A percentile compares a stretch with the other conserved stretches of the same genome.
phyloP scores from a whole-genome alignment of 1,140 invertebrate species.

The Harpegnathos saltator region DNA sequence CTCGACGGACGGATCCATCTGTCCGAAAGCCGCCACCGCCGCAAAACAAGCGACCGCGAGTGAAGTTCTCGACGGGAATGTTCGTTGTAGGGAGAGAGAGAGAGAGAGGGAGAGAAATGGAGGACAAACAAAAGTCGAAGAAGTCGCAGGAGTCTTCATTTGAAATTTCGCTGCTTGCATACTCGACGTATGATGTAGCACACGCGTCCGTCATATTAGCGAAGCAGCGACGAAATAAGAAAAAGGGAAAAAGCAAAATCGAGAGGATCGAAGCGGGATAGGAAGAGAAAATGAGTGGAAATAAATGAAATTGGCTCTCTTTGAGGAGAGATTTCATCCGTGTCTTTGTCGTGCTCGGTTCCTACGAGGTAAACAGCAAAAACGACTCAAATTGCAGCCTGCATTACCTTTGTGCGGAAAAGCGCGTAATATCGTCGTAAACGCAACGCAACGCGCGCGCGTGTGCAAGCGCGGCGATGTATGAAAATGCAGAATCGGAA shows the following conservation, averaged over 20 bases:
- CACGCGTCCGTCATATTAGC: not conserved
- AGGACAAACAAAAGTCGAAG: no score
- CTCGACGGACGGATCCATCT: no score
- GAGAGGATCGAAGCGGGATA: no score
- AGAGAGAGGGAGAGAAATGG: no score
- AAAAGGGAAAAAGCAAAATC: not conserved
- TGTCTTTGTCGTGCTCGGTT: not conserved
- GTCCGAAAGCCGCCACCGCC: no score
- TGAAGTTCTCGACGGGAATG: no score
- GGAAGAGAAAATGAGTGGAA: slow-evolving; percentile 6
- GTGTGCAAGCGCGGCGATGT: not conserved
- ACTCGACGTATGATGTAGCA: no score
- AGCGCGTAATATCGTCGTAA: slow-evolving; percentile 45
- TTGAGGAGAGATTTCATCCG: not conserved
- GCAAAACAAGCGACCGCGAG: no score
- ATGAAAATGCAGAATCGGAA: slow-evolving; percentile 58
- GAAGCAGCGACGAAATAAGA: not conserved
- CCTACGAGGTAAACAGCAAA: not conserved
- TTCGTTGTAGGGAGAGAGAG: no score
- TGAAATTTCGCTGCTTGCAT: no score
- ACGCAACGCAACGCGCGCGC: not conserved
- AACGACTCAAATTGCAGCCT: slow-evolving; percentile 35
- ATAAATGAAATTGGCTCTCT: slow-evolving; percentile 13
- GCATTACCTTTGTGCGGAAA: slow-evolving; percentile 36
- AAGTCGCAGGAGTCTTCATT: no score